Base-by-base conservation (phyloP, 2,113 vertebrate species). In the Eleginops maclovinus region DNA sequence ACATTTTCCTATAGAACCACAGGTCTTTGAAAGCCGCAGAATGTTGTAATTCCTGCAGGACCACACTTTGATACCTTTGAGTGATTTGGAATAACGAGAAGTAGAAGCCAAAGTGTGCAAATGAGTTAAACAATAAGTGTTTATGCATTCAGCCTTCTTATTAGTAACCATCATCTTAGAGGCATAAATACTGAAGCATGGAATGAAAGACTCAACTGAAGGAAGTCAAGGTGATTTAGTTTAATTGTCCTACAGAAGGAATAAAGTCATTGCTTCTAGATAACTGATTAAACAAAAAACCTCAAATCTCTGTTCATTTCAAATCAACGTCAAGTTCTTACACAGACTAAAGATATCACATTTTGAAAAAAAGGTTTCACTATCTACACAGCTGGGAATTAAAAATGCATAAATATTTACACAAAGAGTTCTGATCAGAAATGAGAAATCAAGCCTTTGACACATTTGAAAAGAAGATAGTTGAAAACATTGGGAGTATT, bases 331-430 rank as follows among this genome's bases (percentile, higher is more conserved):
- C 74, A 44, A 22, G 3, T 72, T 75, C 50, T 64, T 2, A 21
- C 11, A 66, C 53, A 73, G 47, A 82, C 51, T 19, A 21, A 51
- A 51, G 40, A 58, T 1, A n/a, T 46, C 47, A 62, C 74, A 66
- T 60, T 63, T 63, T 62, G 58, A 41, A 54, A 68, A 67, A 43
- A 17, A 13, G 3, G 8, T 36, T 43, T 51, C 56, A 74, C 49
- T 67, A 72, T 78, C 70, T 77, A 78, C 72, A 77, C 54, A 69
- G 50, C 60, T 41, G 56, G 41, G 31, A 61, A 49, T 79, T 76
- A 70, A 63, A 79, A 87, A 80, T 51, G 77, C 69, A 77, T n/a
- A 51, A 70, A 66, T 87, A 82, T 88, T 9, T 79, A 87, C 69
- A 87, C 47, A 75, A 19, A 73, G 17, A 73, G 36, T 59, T 66